Conservation (phyloP, 2,797 vertebrate genomes). For the Sebastes glaucus region DNA sequence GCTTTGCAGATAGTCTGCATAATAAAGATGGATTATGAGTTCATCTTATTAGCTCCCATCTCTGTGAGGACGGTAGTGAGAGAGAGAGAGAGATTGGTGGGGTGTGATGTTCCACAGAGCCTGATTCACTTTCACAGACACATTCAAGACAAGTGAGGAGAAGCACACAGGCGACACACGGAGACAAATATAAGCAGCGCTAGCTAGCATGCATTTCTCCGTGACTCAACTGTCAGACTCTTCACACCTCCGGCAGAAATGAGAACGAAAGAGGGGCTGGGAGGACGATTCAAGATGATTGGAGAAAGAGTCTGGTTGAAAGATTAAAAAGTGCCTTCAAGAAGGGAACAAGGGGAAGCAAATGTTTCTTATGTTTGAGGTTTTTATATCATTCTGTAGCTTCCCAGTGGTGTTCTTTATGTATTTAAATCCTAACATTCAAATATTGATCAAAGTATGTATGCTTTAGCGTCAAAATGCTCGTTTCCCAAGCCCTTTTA, state of each 20-base stretch:
- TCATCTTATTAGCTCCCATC: not conserved
- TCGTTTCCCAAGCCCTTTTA: too few species aligned
- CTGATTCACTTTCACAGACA: slow-evolving; percentile 40
- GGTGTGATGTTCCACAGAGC: slow-evolving; percentile 47
- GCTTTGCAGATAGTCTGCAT: not conserved
- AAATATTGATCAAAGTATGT: too few species aligned
- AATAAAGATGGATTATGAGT: not conserved
- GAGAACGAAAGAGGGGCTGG: not conserved
- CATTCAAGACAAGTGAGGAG: slow-evolving; percentile 9
- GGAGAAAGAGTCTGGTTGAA: not conserved
- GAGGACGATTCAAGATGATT: not conserved
- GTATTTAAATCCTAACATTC: too few species aligned
- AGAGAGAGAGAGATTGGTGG: not conserved
- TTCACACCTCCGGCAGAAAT: slow-evolving; percentile 18
- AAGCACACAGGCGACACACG: slow-evolving; percentile 7
- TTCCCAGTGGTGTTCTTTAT: too few species aligned
- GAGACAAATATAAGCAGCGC: not conserved
- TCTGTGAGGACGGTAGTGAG: not conserved
- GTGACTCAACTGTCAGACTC: slow-evolving; percentile 24
- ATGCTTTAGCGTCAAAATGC: too few species aligned
- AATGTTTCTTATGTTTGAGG: not conserved
- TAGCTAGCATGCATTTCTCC: not conserved
- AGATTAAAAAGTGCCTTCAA: not conserved
- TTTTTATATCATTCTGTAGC: too few species aligned
- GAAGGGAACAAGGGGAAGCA: not conserved